Evolutionary conservation across 2,113 vertebrate genomes (phyloP).

Genomic region (mouse (Mus musculus)): GRCm39 chr5:81317501-81318000

Average conservation of each 20-base stretch:
- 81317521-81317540: too few relatives aligned
- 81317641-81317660: background rate
- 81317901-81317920: background rate
- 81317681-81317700: too few relatives aligned
- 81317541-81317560: too few relatives aligned
- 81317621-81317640: background rate
- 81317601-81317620: background rate
- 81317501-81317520: too few relatives aligned
- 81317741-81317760: background rate
- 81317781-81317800: background rate
- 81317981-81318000: background rate
- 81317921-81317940: background rate
- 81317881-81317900: background rate
- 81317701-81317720: background rate
- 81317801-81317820: background rate
- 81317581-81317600: too few relatives aligned
- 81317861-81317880: background rate
- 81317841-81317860: background rate
- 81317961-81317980: background rate
- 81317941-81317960: constrained; percentile 26
- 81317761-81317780: background rate
- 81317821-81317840: background rate
- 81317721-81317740: background rate
- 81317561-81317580: too few relatives aligned
- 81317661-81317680: background rate